A percentile compares a stretch with the other conserved stretches of the same genome.
These are phyloP conservation scores for Myotis daubentonii DNA, from an alignment of 2,797 vertebrate species.

Conservation along the genomic window DNA sequence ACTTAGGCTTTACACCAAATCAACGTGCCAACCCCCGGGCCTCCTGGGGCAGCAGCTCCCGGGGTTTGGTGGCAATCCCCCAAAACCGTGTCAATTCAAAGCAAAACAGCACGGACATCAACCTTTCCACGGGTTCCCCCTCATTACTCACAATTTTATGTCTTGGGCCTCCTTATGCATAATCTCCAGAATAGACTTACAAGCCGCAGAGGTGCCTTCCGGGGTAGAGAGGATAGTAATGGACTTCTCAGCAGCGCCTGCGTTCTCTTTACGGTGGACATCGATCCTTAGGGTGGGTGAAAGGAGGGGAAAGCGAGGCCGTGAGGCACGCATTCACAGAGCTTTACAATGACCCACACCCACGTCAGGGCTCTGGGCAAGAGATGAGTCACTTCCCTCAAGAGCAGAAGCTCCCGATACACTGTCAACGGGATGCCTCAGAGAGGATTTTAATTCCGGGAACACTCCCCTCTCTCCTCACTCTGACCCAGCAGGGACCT, in stretches of 20 bases:
- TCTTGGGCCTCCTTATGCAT: constrained; percentile 99
- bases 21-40: neutral
- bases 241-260: constrained; percentile 98
- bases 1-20: neutral
- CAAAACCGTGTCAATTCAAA: neutral
- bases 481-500: neutral
- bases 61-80: constrained; percentile 20
- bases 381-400: constrained; percentile 32
- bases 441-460: neutral
- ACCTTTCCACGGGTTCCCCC: constrained; percentile 40
- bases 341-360: neutral
- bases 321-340: neutral
- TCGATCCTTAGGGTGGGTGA: constrained; percentile 90
- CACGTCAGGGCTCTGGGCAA: neutral
- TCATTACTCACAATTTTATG: constrained; percentile 96
- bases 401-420: constrained; percentile 2
- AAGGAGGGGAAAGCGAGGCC: neutral
- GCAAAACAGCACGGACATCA: constrained; percentile 25
- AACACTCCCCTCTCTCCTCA: neutral
- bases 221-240: constrained; percentile 99
- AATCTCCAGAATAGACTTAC: constrained; percentile 98
- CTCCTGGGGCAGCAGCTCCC: neutral
- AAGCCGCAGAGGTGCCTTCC: constrained; percentile 96
- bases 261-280: constrained; percentile 99
- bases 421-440: neutral